A percentile compares a stretch with the other conserved stretches of the same genome.
phyloP scores from a whole-genome alignment of 2,113 vertebrate genomes.

The Castor canadensis region DNA sequence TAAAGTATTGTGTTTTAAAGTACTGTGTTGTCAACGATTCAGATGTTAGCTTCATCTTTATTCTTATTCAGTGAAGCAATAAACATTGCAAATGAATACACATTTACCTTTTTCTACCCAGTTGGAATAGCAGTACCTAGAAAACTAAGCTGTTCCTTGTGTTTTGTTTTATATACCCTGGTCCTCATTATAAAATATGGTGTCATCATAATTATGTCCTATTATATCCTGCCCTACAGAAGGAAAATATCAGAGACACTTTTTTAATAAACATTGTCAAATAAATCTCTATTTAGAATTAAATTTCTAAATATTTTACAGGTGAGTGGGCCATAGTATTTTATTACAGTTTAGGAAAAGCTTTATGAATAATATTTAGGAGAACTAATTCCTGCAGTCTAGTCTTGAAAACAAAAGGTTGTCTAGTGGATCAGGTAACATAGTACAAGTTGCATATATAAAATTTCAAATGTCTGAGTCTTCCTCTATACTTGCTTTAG shows the following conservation, averaged over 20 bases:
- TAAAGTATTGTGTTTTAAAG: not conserved
- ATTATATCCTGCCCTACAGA: not conserved
- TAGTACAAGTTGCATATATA: not conserved
- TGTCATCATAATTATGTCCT: not conserved
- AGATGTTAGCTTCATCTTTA: not conserved
- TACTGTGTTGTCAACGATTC: not conserved
- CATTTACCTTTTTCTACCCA: not conserved
- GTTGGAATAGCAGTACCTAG: not conserved
- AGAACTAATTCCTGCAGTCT: not conserved
- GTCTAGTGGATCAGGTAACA: not conserved
- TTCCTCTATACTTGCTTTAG: not conserved
- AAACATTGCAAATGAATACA: not conserved
- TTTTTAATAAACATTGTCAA: not conserved
- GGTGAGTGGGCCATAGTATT: not conserved
- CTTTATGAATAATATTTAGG: not conserved
- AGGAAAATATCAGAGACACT: not conserved
- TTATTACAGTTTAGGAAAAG: not conserved
- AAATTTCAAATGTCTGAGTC: not conserved
- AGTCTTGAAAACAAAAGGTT: not conserved
- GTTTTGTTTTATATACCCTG: not conserved
- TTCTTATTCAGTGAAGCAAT: not conserved
- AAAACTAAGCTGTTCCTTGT: not conserved
- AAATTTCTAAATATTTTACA: not conserved
- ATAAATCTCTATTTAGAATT: not conserved
- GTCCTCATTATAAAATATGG: not conserved